phyloP scores from a whole-genome alignment of 2,888 invertebrate genomes.

The Urechis unicinctus region DNA sequence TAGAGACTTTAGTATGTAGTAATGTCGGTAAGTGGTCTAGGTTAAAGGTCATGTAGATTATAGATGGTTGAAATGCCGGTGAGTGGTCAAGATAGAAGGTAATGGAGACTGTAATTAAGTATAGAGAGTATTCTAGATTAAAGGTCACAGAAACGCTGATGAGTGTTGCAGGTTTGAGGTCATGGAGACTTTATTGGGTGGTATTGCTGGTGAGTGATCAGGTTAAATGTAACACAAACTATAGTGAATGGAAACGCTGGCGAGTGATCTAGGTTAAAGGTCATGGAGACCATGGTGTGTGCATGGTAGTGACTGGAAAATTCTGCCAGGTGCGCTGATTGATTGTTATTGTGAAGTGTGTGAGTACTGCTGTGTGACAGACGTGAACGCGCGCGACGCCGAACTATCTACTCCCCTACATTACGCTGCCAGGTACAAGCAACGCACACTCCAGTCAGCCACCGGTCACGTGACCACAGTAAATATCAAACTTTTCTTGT shows the following conservation, averaged over 20 bases:
- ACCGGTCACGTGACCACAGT: not conserved
- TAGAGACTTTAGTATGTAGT: not conserved
- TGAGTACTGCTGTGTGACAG: not conserved
- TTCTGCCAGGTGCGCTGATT: too few species aligned
- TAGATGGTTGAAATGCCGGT: not conserved
- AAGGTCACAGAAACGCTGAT: too few species aligned
- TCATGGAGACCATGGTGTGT: not conserved
- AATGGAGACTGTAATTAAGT: too few species aligned
- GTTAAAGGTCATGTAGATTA: not conserved
- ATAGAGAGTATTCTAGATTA: too few species aligned
- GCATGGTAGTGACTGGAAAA: too few species aligned
- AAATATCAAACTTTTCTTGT: too few species aligned
- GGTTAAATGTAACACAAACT: too few species aligned
- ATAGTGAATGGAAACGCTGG: too few species aligned
- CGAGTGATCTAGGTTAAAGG: not conserved
- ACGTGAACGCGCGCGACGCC: not conserved
- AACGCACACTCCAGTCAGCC: not conserved
- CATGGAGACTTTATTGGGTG: not conserved
- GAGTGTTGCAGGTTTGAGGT: not conserved
- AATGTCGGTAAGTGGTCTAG: not conserved
- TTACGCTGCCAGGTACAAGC: not conserved
- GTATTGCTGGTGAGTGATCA: too few species aligned
- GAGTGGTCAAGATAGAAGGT: too few species aligned
- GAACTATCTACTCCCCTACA: not conserved
- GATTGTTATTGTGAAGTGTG: too few species aligned